Evolutionary conservation across 2,888 invertebrate genomes (phyloP).

Genomic region (Lasiommata megera): DNA sequence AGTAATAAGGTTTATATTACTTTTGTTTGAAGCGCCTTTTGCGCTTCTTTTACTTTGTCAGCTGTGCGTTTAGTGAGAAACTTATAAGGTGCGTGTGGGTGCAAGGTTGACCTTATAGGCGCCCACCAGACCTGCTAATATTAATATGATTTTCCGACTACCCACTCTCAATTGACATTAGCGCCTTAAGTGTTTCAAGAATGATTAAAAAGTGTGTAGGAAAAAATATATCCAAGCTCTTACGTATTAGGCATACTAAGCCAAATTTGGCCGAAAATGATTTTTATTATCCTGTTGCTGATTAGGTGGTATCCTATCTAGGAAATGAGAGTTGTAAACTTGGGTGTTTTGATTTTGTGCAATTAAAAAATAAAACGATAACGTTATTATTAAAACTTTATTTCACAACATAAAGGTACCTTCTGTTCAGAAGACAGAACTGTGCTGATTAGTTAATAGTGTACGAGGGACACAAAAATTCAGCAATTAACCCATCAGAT

Average conservation of each 20-base stretch:
- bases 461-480: too few relatives aligned
- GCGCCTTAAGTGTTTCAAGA: slow-evolving; percentile 50
- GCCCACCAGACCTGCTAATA: slow-evolving; percentile 70
- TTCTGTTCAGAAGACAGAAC: too few relatives aligned
- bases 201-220: slow-evolving; percentile 31
- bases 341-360: too few relatives aligned
- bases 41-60: slow-evolving; percentile 32
- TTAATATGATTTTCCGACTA: slow-evolving; percentile 73
- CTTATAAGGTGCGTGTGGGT: slow-evolving; percentile 76
- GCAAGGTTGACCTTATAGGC: slow-evolving; percentile 80
- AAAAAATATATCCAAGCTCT: slow-evolving; percentile 4
- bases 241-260: background rate
- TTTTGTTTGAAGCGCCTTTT: slow-evolving; percentile 34
- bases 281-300: background rate
- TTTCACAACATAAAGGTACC: too few relatives aligned
- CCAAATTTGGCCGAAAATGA: slow-evolving; percentile 7
- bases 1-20: slow-evolving; percentile 36
- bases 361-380: too few relatives aligned
- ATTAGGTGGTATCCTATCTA: background rate
- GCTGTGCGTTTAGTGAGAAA: slow-evolving; percentile 51
- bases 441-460: too few relatives aligned
- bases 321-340: too few relatives aligned
- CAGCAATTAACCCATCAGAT: too few relatives aligned
- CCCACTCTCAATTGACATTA: slow-evolving; percentile 65
- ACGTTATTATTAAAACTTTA: too few relatives aligned